A percentile compares a stretch with the other conserved stretches of the same genome.
Conservation (phyloP, 2,888 invertebrate species). For the Polymixis flavicincta region DNA sequence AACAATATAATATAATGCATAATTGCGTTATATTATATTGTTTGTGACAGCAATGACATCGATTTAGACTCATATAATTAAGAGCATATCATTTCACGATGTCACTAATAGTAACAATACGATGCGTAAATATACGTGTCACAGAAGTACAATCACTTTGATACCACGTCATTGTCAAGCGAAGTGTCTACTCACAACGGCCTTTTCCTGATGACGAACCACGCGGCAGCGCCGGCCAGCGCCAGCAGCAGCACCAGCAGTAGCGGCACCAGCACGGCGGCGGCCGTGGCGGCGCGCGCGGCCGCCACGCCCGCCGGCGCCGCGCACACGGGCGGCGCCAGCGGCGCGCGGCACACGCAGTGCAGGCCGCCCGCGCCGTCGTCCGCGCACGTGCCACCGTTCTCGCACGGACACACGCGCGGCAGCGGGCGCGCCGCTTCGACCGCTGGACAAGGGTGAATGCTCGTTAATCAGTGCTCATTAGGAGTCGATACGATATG, state of each 20-base stretch:
- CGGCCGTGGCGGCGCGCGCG: conserved; percentile 90
- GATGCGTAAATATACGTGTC: neutral
- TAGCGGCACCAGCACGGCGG: conserved; percentile 95
- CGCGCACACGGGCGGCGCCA: conserved; percentile 93
- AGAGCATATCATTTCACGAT: neutral
- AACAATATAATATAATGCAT: no score
- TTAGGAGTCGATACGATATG: neutral
- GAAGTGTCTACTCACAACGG: conserved; percentile 94
- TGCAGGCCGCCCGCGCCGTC: conserved; percentile 86
- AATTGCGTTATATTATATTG: no score
- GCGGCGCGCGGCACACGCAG: conserved; percentile 92
- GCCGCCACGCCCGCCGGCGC: conserved; percentile 88
- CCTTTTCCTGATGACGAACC: conserved; percentile 95
- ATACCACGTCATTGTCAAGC: neutral
- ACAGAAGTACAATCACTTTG: neutral
- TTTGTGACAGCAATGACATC: no score
- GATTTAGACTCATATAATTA: neutral
- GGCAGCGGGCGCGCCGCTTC: conserved; percentile 94
- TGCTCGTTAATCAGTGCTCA: neutral
- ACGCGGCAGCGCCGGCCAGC: conserved; percentile 94
- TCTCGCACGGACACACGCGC: conserved; percentile 95
- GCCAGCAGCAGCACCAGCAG: conserved; percentile 94
- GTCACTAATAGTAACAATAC: neutral
- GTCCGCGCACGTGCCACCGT: conserved; percentile 94
- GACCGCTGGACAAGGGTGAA: conserved; percentile 74